Conservation (phyloP, 2,888 invertebrate species). For the Thecophora atra region DNA sequence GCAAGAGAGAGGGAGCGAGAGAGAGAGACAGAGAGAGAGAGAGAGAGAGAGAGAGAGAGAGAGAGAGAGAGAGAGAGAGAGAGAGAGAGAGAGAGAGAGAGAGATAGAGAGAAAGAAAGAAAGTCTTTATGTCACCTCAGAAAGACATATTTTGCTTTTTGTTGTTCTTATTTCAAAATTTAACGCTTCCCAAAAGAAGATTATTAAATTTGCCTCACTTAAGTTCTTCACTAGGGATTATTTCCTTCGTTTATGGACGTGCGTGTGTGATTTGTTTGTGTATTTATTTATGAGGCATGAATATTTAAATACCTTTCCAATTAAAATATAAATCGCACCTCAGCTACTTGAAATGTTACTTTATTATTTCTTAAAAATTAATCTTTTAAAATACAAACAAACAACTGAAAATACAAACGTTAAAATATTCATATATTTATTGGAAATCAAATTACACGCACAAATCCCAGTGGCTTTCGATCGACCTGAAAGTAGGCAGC, state of each 20-base stretch:
- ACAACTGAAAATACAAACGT: too few species aligned
- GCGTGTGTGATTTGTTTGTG: not conserved
- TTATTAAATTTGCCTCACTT: not conserved
- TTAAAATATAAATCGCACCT: too few species aligned
- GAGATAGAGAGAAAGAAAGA: not conserved
- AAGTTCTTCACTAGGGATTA: not conserved
- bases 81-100: not conserved
- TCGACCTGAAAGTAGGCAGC: too few species aligned
- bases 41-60: not conserved
- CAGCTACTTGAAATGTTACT: not conserved
- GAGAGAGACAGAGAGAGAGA: not conserved
- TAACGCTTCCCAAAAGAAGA: not conserved
- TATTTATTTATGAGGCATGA: not conserved
- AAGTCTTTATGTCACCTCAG: not conserved
- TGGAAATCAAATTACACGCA: too few species aligned
- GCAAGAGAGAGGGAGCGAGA: not conserved
- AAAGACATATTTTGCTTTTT: not conserved
- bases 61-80: not conserved
- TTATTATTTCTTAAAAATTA: not conserved
- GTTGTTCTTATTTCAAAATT: not conserved
- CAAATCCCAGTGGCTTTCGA: too few species aligned
- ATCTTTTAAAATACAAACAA: too few species aligned
- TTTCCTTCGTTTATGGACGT: not conserved
- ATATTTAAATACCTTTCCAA: not conserved
- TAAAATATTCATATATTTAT: too few species aligned